phyloP scores from a whole-genome alignment of 2,888 invertebrate genomes.

The Rotaria sp. region DNA sequence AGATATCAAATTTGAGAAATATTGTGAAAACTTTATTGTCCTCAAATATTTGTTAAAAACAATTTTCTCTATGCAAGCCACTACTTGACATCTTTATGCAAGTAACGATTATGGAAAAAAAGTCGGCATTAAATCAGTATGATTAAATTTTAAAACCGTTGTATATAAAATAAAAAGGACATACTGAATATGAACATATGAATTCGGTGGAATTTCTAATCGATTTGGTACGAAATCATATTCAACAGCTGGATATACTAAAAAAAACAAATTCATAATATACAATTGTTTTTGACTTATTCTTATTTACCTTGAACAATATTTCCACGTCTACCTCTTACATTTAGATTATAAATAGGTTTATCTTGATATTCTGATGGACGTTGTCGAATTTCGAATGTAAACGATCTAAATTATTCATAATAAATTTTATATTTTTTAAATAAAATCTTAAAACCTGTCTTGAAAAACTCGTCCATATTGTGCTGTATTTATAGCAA shows the following conservation, averaged over 20 bases:
- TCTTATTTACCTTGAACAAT: constrained; percentile 33
- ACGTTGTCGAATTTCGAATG: constrained; percentile 48
- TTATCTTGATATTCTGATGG: constrained; percentile 42
- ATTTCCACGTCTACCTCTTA: constrained; percentile 40
- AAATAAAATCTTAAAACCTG: constrained; percentile 45
- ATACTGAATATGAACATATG: constrained; percentile 53
- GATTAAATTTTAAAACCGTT: no score
- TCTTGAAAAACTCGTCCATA: constrained; percentile 54
- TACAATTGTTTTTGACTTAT: not conserved
- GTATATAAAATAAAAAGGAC: constrained; percentile 41
- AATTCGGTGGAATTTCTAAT: constrained; percentile 46
- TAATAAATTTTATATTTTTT: not conserved
- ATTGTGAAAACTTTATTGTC: no score
- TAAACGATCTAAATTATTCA: constrained; percentile 47
- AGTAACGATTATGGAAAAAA: no score
- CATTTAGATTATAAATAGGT: constrained; percentile 39
- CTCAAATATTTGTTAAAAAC: no score
- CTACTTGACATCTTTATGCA: no score
- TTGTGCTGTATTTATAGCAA: constrained; percentile 54
- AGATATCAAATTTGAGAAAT: no score
- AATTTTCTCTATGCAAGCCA: no score
- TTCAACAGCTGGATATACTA: constrained; percentile 53
- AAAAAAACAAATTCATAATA: not conserved
- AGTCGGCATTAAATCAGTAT: no score
- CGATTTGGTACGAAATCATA: constrained; percentile 54